phyloP scores from a whole-genome alignment of 2,888 invertebrate genomes.

The Tillus elongatus region DNA sequence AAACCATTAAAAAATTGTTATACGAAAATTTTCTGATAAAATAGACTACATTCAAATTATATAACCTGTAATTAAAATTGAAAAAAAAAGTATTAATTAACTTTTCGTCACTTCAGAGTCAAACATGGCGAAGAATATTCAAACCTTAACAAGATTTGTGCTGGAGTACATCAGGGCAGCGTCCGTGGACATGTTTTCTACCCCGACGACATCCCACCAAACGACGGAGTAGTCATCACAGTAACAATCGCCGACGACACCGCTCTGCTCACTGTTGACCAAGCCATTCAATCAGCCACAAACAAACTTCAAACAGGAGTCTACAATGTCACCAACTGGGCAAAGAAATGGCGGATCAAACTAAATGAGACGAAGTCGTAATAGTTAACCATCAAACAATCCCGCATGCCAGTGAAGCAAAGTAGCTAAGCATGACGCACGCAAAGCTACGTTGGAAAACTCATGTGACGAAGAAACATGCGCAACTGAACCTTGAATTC shows the following conservation, averaged over 20 bases:
- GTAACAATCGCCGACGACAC: not conserved
- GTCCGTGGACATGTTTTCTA: not conserved
- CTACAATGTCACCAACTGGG: not conserved
- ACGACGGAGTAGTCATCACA: not conserved
- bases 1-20: too few relatives aligned
- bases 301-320: not conserved
- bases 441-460: too few relatives aligned
- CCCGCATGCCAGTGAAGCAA: too few relatives aligned
- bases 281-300: not conserved
- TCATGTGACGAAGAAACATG: too few relatives aligned
- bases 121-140: not conserved
- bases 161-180: not conserved
- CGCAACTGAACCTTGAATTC: too few relatives aligned
- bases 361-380: too few relatives aligned
- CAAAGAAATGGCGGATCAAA: not conserved
- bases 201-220: not conserved
- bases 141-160: not conserved
- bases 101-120: not conserved
- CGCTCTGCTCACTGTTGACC: not conserved
- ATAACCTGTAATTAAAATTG: too few relatives aligned
- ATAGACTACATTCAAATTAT: too few relatives aligned
- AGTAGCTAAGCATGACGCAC: too few relatives aligned
- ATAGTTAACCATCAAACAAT: too few relatives aligned
- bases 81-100: too few relatives aligned
- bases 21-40: too few relatives aligned